Evolutionary conservation across 2,888 invertebrate species (phyloP).

Genomic region (Chrysotoxum bicinctum): DNA sequence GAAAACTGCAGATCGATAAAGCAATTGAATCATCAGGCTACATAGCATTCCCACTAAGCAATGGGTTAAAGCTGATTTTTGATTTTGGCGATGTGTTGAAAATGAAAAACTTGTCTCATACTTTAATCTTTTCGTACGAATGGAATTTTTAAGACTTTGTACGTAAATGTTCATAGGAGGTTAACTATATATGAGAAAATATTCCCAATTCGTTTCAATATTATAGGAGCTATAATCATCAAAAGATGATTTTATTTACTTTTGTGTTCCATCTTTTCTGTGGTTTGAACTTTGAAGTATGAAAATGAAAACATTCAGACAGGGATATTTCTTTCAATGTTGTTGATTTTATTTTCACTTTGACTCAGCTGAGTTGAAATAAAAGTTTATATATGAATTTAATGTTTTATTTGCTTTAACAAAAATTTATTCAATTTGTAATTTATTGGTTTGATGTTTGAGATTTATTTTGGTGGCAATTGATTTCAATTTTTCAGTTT

Average conservation of each 20-base stretch:
- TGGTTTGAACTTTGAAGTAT: neutral
- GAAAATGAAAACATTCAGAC: no score
- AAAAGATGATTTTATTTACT: constrained; percentile 23
- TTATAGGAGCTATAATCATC: constrained; percentile 1
- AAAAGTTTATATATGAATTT: neutral
- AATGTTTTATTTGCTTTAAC: neutral
- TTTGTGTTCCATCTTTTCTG: neutral
- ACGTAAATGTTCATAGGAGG: no score
- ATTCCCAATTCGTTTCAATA: neutral
- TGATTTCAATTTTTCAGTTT: neutral
- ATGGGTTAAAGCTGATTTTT: neutral
- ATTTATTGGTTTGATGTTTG: neutral
- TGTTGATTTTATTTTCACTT: neutral
- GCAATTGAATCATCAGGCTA: neutral
- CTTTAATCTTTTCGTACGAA: neutral
- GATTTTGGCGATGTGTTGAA: neutral
- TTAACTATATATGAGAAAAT: no score
- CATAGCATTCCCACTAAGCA: neutral
- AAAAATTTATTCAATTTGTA: neutral
- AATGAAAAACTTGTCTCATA: neutral
- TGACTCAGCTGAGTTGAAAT: neutral
- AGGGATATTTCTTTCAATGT: neutral
- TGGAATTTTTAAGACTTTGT: neutral
- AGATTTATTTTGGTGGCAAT: neutral
- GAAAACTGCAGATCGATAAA: neutral